Conservation (phyloP, 2,797 vertebrate genomes). For the Sebastes paucispinis region DNA sequence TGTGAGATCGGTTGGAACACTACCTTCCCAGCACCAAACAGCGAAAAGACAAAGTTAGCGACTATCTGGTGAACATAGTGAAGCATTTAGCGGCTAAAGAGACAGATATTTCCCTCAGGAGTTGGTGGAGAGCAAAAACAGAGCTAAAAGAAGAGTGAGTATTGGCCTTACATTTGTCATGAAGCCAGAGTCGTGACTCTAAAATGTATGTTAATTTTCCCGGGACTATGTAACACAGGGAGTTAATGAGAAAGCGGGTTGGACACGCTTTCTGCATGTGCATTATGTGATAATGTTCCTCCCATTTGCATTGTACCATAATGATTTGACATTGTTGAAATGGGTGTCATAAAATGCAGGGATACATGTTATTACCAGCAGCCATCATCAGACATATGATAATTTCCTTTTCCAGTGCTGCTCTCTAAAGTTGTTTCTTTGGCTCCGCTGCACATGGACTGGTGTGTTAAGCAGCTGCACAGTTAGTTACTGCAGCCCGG, state of each 20-base stretch:
- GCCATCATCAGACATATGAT: constrained; percentile 14
- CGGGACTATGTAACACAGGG: background rate
- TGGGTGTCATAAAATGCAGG: constrained; percentile 9
- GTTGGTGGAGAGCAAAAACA: background rate
- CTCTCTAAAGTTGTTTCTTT: constrained; percentile 1
- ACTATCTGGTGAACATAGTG: background rate
- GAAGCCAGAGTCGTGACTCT: background rate
- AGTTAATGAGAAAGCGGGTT: background rate
- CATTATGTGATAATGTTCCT: background rate
- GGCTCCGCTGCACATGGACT: constrained; percentile 4
- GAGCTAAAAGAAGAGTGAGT: background rate
- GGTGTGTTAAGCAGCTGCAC: constrained; percentile 18
- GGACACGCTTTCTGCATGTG: background rate
- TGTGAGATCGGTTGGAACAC: no score
- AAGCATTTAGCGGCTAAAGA: background rate
- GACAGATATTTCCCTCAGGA: background rate
- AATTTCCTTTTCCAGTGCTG: constrained; percentile 23
- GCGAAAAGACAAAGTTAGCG: background rate
- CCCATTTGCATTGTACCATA: constrained; percentile 1
- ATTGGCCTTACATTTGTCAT: background rate
- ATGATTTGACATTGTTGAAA: constrained; percentile 7
- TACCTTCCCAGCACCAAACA: background rate
- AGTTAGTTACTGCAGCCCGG: background rate
- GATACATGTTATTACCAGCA: constrained; percentile 6
- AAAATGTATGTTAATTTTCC: background rate